Conservation (phyloP, 2,113 vertebrate genomes). For the Rallus limicola region DNA sequence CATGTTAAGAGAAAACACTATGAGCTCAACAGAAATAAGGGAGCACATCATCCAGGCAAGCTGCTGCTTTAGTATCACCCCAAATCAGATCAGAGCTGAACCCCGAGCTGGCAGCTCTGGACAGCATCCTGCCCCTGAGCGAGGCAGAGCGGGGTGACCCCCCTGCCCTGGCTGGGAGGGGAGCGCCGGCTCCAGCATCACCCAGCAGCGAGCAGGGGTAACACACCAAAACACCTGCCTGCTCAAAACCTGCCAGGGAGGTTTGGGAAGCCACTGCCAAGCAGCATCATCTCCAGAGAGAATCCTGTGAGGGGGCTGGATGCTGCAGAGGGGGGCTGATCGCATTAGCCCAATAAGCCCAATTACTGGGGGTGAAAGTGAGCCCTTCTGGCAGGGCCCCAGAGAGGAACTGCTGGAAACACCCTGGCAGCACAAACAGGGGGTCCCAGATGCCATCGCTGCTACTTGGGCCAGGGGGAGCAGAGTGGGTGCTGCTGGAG, state of each 20-base stretch:
- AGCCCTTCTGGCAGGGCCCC: background rate
- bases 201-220: background rate
- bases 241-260: background rate
- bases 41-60: background rate
- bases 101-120: background rate
- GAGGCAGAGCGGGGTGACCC: background rate
- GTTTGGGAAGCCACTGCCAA: background rate
- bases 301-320: background rate
- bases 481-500: background rate
- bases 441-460: background rate
- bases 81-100: background rate
- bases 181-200: background rate
- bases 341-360: background rate
- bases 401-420: background rate
- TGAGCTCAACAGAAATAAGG: background rate
- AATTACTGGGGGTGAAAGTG: background rate
- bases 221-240: background rate
- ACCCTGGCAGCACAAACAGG: background rate
- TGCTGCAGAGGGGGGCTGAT: background rate
- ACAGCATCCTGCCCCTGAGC: fast-evolving
- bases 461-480: background rate
- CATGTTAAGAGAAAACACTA: conserved; percentile 34
- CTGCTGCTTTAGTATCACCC: background rate
- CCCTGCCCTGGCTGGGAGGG: background rate
- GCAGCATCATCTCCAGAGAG: background rate